Evolutionary conservation across 2,797 vertebrate genomes (phyloP).

Genomic region (Loriculus beryllinus): DNA sequence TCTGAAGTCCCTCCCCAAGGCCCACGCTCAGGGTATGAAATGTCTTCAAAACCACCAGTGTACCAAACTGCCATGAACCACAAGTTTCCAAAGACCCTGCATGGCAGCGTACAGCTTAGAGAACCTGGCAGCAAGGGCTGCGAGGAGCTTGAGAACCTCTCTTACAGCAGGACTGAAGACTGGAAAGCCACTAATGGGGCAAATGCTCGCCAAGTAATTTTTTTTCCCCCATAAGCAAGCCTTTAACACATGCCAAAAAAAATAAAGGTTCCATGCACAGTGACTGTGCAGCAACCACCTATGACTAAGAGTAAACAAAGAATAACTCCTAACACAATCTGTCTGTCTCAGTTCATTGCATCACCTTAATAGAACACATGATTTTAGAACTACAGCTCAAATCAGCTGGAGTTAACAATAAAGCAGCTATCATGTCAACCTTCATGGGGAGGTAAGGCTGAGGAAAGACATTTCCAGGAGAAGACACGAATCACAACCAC

Average conservation of each 20-base stretch:
- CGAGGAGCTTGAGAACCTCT: background rate
- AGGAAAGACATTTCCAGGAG: background rate
- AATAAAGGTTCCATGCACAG: background rate
- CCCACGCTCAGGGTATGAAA: background rate
- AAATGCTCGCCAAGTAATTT: background rate
- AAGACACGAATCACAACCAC: background rate
- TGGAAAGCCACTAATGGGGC: background rate
- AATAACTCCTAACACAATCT: background rate
- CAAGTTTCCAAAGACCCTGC: background rate
- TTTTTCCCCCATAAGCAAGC: background rate
- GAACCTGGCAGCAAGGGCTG: background rate
- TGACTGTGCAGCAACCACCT: background rate
- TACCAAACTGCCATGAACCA: background rate
- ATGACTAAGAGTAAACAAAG: slow-evolving; percentile 19
- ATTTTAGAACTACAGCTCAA: background rate
- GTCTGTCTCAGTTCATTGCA: background rate
- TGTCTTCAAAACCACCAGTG: accelerated
- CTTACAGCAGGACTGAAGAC: background rate
- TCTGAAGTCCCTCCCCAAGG: background rate
- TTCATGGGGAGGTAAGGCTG: background rate
- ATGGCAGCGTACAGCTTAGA: accelerated
- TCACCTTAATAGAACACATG: background rate
- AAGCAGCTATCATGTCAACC: background rate
- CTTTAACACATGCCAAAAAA: background rate
- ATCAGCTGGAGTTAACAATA: background rate